A percentile compares a stretch with the other conserved stretches of the same genome.
Conservation (phyloP, 2,888 invertebrate genomes). For the Arrhopalites spinosus region DNA sequence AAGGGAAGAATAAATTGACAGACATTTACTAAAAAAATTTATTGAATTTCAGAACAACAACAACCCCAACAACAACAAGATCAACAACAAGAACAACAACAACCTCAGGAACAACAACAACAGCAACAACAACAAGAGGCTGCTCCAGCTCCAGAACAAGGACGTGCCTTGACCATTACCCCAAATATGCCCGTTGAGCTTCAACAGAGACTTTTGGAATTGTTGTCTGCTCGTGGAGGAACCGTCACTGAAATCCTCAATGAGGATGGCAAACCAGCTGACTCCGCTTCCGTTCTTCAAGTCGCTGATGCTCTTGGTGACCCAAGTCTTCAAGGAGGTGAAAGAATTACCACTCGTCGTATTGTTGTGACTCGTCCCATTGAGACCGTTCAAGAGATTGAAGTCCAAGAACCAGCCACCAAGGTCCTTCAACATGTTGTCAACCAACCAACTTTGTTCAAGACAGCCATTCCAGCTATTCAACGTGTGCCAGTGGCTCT, state of each 20-base stretch:
- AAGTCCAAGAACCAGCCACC: conserved; percentile 66
- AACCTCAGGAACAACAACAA: conserved; percentile 22
- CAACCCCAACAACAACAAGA: conserved; percentile 29
- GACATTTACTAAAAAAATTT: conserved; percentile 21
- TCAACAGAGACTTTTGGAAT: conserved; percentile 63
- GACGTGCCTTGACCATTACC: conserved; percentile 40
- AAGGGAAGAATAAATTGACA: no score
- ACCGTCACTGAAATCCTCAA: conserved; percentile 60
- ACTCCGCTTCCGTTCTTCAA: conserved; percentile 60
- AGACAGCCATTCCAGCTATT: conserved; percentile 62
- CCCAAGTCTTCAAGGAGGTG: conserved; percentile 63
- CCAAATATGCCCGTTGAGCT: conserved; percentile 55
- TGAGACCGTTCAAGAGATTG: conserved; percentile 66
- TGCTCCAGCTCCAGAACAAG: conserved; percentile 56
- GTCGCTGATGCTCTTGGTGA: conserved; percentile 66
- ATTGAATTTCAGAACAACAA: conserved; percentile 41
- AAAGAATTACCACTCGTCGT: conserved; percentile 66
- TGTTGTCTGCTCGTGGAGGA: conserved; percentile 62
- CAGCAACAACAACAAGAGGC: conserved; percentile 55
- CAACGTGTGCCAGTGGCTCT: conserved; percentile 58
- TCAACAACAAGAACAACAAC: conserved; percentile 41
- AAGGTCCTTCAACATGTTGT: conserved; percentile 66
- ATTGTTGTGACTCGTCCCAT: conserved; percentile 68
- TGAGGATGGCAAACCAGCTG: conserved; percentile 58
- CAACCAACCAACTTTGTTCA: conserved; percentile 64